These are phyloP conservation scores for Macquaria ambigua DNA, from an alignment of 2,113 vertebrate species.

Conservation along the genomic window DNA sequence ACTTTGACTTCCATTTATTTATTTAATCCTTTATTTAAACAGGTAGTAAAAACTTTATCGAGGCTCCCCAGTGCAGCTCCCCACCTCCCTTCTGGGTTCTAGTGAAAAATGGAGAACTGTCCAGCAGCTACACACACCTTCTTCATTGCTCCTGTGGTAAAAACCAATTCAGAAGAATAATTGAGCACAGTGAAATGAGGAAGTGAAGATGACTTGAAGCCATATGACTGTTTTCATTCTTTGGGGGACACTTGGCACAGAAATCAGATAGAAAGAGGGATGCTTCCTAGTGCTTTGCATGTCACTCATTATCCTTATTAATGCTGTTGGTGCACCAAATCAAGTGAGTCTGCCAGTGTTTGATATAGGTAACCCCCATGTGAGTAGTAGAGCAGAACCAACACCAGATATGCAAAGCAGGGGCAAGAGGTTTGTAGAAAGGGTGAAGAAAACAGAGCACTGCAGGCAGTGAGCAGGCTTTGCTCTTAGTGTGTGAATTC, in stretches of 20 bases:
- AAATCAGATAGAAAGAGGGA: conserved; percentile 24
- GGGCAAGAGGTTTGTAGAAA: conserved; percentile 38
- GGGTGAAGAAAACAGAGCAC: conserved; percentile 43
- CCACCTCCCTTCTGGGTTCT: conserved; percentile 20
- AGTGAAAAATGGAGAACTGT: conserved; percentile 37
- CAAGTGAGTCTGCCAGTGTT: conserved; percentile 55
- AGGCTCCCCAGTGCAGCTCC: conserved; percentile 9
- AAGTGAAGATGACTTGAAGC: conserved; percentile 45
- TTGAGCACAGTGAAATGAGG: conserved; percentile 22
- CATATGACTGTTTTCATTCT: conserved; percentile 25
- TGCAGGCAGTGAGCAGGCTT: conserved; percentile 37
- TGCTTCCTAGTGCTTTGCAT: conserved; percentile 6
- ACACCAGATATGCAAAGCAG: conserved; percentile 55
- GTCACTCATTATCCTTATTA: conserved; percentile 61
- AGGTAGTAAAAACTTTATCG: conserved; percentile 25
- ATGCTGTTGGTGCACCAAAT: conserved; percentile 63
- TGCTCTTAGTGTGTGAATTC: conserved; percentile 44
- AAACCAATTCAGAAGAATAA: conserved; percentile 58
- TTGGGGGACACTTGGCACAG: conserved; percentile 18
- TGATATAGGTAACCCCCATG: conserved; percentile 53
- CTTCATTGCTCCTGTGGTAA: conserved; percentile 22
- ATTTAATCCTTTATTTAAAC: too few species aligned
- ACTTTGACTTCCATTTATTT: conserved; percentile 43
- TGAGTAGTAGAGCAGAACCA: conserved; percentile 39
- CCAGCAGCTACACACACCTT: conserved; percentile 27